Base-by-base conservation (phyloP, 2,888 invertebrate species). In the Graphium colonna region DNA sequence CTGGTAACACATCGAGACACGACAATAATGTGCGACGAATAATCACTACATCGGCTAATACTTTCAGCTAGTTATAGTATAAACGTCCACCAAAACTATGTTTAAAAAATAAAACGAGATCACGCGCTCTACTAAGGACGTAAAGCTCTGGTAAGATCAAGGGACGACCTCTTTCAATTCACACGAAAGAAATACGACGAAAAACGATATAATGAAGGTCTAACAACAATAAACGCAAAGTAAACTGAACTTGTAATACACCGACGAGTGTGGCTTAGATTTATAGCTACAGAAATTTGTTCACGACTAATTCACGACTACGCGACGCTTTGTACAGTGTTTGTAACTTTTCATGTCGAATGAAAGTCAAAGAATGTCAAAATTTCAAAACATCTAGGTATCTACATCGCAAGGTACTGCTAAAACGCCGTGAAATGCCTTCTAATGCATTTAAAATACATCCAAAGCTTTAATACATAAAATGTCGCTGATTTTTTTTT, bases 1-100 rank as follows among this genome's bases (percentile, higher is more conserved):
- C 33, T 46, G n/a, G n/a, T 26, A 42, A 57, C 42, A 56, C 42
- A 56, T 39, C 7, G 36, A 41, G 18, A 52, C 69, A 72, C 66
- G 72, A 73, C 68, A 74, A 78, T 77, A 73, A 79, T 78, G 81
- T 81, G 81, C 77, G 77, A 54, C 62, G 66, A 68, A 73, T 21
- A 51, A 49, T 63, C 65, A 65, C 75, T 81, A 82, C 72, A 71
- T 70, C 74, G 77, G 76, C 60, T 75, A 77, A 73, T 78, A 73
- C 65, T 78, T n/a, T n/a, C n/a, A 5, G 21, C 78, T 85, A 86
- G 75, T 77, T 72, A 82, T 87, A 87, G 87, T 88, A 88, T 87
- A 83, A 86, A 86, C 81, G 85, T 84, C 85, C 86, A 83, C 85
- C 84, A 85, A 86, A 86, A 84, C 81, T 81, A 75, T 80, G 85